Conservation (phyloP, 2,797 vertebrate species). For the Arctocebus calabarensis region DNA sequence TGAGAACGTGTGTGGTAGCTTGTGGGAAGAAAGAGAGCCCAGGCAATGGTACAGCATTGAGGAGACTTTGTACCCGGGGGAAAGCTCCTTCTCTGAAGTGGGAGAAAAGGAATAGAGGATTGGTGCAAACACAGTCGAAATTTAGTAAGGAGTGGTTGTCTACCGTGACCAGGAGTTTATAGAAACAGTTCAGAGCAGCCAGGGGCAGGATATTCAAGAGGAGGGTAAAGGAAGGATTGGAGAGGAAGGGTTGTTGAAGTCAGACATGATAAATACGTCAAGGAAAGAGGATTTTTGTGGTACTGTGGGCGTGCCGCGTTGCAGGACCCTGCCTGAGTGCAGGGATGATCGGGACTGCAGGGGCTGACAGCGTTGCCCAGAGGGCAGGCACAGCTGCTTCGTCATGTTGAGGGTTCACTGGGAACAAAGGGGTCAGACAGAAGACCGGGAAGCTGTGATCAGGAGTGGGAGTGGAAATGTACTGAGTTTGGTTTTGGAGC, state of each 20-base stretch:
- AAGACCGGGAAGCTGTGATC: background rate
- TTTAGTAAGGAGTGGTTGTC: background rate
- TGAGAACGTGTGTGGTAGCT: background rate
- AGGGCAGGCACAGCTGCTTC: background rate
- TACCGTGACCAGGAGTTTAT: background rate
- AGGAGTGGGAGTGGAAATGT: background rate
- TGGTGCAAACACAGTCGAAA: background rate
- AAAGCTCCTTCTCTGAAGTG: background rate
- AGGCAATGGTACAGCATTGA: background rate
- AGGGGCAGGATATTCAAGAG: background rate
- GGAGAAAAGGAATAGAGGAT: background rate
- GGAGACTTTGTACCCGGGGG: background rate
- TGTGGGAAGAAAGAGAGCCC: background rate
- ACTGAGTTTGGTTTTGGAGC: background rate
- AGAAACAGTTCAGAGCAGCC: slow-evolving; percentile 8
- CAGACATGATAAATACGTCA: background rate
- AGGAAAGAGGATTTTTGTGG: background rate
- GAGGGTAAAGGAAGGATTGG: background rate
- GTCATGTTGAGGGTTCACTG: background rate
- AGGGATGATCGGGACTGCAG: background rate
- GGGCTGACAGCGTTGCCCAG: background rate
- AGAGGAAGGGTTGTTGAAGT: background rate
- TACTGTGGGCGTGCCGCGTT: background rate
- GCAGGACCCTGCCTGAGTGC: background rate
- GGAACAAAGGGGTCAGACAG: background rate